A percentile compares a stretch with the other conserved stretches of the same genome.
phyloP scores from a whole-genome alignment of 2,113 vertebrate genomes.

The Sprattus sprattus region DNA sequence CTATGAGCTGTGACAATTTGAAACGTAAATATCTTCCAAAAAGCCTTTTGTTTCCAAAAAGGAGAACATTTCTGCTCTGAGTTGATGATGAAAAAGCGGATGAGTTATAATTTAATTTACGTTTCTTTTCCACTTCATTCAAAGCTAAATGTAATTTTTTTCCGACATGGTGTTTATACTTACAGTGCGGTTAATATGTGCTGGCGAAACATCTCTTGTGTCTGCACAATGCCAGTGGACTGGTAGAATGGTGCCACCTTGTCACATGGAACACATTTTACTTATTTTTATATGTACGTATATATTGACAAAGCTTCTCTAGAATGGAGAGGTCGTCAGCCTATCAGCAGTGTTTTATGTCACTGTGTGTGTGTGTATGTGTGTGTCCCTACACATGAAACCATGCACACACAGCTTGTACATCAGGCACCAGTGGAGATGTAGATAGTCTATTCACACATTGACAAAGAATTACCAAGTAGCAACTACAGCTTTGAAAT shows the following conservation, averaged over 20 bases:
- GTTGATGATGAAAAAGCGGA: conserved; percentile 32
- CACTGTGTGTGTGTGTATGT: background rate
- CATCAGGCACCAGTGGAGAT: background rate
- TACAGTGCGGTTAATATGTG: conserved; percentile 47
- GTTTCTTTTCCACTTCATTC: conserved; percentile 44
- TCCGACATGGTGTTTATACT: conserved; percentile 45
- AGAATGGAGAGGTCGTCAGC: background rate
- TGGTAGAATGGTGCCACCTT: conserved; percentile 30
- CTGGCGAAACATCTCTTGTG: conserved; percentile 32
- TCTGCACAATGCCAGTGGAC: conserved; percentile 1
- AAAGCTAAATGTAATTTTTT: conserved; percentile 45
- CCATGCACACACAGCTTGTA: background rate
- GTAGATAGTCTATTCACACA: conserved; percentile 32
- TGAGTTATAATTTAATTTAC: conserved; percentile 52
- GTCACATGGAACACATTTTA: conserved; percentile 40
- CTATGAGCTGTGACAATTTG: background rate
- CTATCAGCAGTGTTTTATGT: background rate
- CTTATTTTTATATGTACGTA: background rate
- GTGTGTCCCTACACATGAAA: background rate
- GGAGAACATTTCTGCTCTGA: background rate
- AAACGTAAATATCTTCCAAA: conserved; percentile 21
- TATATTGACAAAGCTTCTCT: conserved; percentile 14
- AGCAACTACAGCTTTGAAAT: conserved; percentile 31
- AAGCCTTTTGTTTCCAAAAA: conserved; percentile 38
- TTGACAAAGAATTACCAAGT: conserved; percentile 41